Percentiles rank a stretch among this genome's conserved stretches.
phyloP scores from a whole-genome alignment of 2,797 vertebrate species.

The Xerus rutilus region DNA sequence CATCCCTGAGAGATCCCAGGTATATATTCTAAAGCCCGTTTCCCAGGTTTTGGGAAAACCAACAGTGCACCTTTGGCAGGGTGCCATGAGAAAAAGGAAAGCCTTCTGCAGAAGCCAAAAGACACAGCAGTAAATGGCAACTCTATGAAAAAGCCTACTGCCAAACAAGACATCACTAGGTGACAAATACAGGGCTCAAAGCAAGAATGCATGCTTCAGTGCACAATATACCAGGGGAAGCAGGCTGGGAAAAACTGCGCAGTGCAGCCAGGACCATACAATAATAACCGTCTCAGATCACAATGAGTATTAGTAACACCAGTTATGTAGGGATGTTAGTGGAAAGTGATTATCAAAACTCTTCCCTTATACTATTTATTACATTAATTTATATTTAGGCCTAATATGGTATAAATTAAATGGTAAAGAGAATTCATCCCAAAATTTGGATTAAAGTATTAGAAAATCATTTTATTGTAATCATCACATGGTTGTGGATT shows the following conservation, averaged over 20 bases:
- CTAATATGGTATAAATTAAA: not conserved
- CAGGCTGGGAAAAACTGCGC: not conserved
- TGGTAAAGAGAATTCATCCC: not conserved
- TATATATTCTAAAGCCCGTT: too few species aligned
- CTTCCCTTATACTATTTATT: not conserved
- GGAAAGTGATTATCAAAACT: slow-evolving; percentile 18
- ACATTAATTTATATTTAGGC: not conserved
- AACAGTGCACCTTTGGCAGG: not conserved
- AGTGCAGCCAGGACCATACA: not conserved
- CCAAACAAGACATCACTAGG: not conserved
- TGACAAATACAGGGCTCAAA: not conserved
- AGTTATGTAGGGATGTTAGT: not conserved
- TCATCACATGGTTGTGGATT: not conserved
- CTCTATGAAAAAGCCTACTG: not conserved
- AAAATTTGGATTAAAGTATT: slow-evolving; percentile 33
- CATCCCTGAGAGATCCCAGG: not conserved
- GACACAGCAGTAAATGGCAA: not conserved
- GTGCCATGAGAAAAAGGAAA: not conserved
- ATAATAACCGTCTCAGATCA: not conserved
- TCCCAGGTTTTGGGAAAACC: not conserved
- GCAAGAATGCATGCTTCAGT: not conserved
- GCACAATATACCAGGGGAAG: not conserved
- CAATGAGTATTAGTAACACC: not conserved
- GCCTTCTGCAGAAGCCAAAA: not conserved
- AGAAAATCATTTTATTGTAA: not conserved